These are phyloP conservation scores for Trissonchulus latispiculum DNA, from an alignment of 2,888 invertebrate genomes.

Conservation along the genomic window DNA sequence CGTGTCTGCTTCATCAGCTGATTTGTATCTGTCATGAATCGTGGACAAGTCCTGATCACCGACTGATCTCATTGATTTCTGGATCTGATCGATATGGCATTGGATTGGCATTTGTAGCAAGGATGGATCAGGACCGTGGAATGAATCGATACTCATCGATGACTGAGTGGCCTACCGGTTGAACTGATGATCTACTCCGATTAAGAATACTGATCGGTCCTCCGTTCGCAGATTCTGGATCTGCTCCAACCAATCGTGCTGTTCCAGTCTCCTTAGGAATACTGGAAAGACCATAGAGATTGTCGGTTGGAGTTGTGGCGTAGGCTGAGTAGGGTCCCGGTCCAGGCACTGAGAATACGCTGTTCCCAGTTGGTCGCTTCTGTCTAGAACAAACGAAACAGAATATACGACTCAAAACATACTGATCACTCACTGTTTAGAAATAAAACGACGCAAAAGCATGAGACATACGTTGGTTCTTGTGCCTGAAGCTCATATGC, in stretches of 20 bases:
- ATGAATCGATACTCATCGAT: too few species aligned
- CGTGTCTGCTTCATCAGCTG: neutral
- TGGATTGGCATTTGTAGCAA: neutral
- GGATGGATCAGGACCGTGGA: too few species aligned
- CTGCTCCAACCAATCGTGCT: neutral
- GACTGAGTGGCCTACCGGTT: too few species aligned
- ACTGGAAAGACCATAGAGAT: neutral
- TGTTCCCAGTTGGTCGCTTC: neutral
- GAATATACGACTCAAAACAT: too few species aligned
- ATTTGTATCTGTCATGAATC: neutral
- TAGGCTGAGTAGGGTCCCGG: neutral
- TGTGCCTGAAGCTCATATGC: too few species aligned
- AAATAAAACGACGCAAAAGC: too few species aligned
- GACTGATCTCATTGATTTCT: neutral
- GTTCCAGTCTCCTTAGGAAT: neutral
- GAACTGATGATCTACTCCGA: too few species aligned
- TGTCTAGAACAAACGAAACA: too few species aligned
- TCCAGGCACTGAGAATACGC: neutral
- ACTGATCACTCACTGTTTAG: too few species aligned
- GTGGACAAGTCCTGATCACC: neutral
- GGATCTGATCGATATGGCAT: neutral
- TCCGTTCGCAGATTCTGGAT: neutral
- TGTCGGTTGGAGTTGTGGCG: neutral
- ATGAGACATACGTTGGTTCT: too few species aligned
- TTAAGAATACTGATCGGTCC: neutral